Conservation (phyloP, 2,797 vertebrate genomes). For the Anniella stebbinsi region DNA sequence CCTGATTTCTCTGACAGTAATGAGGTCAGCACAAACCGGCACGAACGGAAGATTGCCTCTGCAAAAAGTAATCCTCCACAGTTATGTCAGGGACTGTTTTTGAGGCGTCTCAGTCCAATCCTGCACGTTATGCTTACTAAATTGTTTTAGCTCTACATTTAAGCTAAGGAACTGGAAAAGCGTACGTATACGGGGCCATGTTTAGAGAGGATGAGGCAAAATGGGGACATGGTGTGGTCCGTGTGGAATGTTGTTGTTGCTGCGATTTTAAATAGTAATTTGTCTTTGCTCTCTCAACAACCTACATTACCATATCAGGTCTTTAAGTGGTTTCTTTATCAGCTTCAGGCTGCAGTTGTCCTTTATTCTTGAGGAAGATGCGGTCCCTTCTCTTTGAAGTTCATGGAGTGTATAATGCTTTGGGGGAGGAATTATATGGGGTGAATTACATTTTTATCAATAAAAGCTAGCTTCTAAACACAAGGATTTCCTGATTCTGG, state of each 20-base stretch:
- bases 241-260: slow-evolving; percentile 25
- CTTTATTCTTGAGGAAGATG: background rate
- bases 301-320: background rate
- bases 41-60: slow-evolving; percentile 65
- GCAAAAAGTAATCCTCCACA: slow-evolving; percentile 73
- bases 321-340: background rate
- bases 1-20: slow-evolving; percentile 81
- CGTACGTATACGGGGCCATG: background rate
- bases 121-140: slow-evolving; percentile 38
- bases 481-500: slow-evolving; percentile 22
- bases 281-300: background rate
- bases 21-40: slow-evolving; percentile 76
- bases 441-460: slow-evolving; percentile 29
- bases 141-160: slow-evolving; percentile 25
- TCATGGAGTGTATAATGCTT: background rate
- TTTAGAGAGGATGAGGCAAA: background rate
- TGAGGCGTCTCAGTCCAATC: slow-evolving; percentile 51
- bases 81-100: slow-evolving; percentile 64
- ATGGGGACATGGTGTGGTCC: background rate
- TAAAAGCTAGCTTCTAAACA: slow-evolving; percentile 27
- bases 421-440: background rate
- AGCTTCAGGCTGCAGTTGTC: background rate
- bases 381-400: background rate
- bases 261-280: slow-evolving; percentile 17
- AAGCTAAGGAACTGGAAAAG: background rate